Conservation (phyloP, 2,113 vertebrate species). For the Oostethus manadensis region DNA sequence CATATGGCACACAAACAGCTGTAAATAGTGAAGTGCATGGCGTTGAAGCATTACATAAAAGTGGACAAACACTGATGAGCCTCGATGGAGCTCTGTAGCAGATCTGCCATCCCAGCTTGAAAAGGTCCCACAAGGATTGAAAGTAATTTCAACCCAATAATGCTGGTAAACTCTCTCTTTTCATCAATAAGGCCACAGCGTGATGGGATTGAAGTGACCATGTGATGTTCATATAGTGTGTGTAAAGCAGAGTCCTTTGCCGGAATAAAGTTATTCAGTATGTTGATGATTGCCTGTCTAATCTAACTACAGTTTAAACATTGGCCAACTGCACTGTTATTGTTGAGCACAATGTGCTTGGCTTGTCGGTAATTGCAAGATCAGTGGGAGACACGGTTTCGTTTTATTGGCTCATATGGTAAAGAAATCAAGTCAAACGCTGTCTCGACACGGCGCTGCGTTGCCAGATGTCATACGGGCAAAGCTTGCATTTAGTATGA, state of each 20-base stretch:
- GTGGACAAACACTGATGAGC: constrained; percentile 14
- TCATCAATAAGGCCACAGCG: constrained; percentile 1
- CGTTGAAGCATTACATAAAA: constrained; percentile 4
- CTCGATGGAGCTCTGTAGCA: constrained; percentile 7
- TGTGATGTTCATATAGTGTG: background rate
- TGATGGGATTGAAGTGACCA: constrained; percentile 4
- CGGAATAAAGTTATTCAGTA: no score
- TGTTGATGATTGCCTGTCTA: constrained; percentile 23
- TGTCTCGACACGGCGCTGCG: constrained; percentile 7
- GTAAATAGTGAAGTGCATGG: background rate
- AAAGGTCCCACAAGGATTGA: constrained; percentile 22
- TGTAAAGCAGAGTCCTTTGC: background rate
- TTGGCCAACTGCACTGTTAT: constrained; percentile 13
- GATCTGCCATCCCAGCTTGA: constrained; percentile 19
- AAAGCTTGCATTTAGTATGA: constrained; percentile 13
- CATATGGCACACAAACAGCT: background rate
- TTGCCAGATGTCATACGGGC: constrained; percentile 11
- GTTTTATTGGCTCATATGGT: constrained; percentile 7
- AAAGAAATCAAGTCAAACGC: background rate
- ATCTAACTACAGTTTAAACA: constrained; percentile 20
- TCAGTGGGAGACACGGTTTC: background rate
- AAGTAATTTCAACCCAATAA: constrained; percentile 6
- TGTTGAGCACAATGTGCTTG: background rate
- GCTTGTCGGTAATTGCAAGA: constrained; percentile 9
- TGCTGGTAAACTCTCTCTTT: constrained; percentile 10